phyloP scores from a whole-genome alignment of 2,113 vertebrate genomes.

The Cisticola juncidis region DNA sequence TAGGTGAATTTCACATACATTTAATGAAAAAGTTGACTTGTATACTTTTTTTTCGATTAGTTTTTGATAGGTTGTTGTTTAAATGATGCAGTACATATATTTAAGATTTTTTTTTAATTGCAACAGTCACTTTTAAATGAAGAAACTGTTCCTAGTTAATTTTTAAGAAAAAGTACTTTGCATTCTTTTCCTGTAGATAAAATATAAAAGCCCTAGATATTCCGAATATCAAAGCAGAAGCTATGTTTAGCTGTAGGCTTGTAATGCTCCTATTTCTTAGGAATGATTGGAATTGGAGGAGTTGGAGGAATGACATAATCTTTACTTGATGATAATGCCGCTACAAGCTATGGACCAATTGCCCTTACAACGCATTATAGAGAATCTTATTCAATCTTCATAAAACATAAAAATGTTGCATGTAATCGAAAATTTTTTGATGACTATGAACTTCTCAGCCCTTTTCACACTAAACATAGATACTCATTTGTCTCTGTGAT shows the following conservation, averaged over 20 bases:
- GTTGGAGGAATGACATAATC: neutral
- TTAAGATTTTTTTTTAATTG: neutral
- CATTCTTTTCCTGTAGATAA: neutral
- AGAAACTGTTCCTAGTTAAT: neutral
- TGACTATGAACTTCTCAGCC: neutral
- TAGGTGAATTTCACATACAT: neutral
- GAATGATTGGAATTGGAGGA: neutral
- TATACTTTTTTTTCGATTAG: neutral
- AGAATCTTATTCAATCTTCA: neutral
- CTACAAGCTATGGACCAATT: neutral
- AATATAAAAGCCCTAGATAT: neutral
- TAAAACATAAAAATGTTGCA: neutral
- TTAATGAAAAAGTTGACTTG: neutral
- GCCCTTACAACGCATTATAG: neutral
- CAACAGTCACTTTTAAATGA: neutral
- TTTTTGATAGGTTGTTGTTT: neutral
- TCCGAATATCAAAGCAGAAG: neutral
- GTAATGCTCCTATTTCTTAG: neutral
- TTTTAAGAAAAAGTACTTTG: neutral
- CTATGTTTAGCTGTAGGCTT: neutral
- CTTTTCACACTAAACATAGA: neutral
- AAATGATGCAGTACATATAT: neutral
- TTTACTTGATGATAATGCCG: neutral
- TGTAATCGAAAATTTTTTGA: neutral
- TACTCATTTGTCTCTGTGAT: neutral